phyloP scores from a whole-genome alignment of 2,797 vertebrate species.

The Gymnodraco acuticeps region DNA sequence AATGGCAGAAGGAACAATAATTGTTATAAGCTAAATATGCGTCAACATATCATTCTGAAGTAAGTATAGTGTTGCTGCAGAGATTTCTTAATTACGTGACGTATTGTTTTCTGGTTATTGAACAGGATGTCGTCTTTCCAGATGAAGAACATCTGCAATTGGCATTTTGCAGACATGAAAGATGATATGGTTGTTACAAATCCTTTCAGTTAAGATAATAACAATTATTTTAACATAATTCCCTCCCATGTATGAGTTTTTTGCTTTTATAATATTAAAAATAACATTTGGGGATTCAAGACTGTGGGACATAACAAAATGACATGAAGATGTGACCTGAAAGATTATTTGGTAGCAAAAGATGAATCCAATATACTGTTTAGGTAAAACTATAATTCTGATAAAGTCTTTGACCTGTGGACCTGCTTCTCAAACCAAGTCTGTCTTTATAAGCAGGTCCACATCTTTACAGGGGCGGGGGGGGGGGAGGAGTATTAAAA shows the following conservation, averaged over 20 bases:
- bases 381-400: neutral
- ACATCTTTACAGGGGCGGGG: constrained; percentile 1
- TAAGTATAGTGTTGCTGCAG: too few relatives aligned
- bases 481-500: neutral
- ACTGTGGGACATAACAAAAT: neutral
- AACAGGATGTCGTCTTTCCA: too few relatives aligned
- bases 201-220: too few relatives aligned
- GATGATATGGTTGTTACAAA: too few relatives aligned
- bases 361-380: neutral
- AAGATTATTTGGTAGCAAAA: neutral
- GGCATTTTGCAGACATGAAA: too few relatives aligned
- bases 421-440: neutral
- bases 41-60: too few relatives aligned
- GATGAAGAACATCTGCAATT: too few relatives aligned
- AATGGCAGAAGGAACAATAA: too few relatives aligned
- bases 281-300: neutral
- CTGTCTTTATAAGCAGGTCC: neutral
- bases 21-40: too few relatives aligned
- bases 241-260: neutral
- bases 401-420: neutral
- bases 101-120: too few relatives aligned
- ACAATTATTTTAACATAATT: too few relatives aligned
- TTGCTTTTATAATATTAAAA: neutral
- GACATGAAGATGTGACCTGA: neutral
- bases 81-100: too few relatives aligned